Conservation (phyloP, 2,888 invertebrate species). For the Tupiocoris notatus region DNA sequence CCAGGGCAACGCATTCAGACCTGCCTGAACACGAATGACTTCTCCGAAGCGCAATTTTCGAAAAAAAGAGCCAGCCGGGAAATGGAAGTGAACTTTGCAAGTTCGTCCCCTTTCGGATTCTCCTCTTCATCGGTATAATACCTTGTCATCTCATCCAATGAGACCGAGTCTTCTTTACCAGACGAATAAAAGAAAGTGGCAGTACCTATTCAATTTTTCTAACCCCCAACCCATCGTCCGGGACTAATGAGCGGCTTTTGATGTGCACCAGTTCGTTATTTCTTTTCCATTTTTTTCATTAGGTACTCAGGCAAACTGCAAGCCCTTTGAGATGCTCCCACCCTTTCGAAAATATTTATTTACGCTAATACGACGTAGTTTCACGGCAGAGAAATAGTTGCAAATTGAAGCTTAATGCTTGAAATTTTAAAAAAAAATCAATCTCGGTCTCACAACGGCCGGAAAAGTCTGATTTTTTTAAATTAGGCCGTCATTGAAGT, state of each 20-base stretch:
- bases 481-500: too few relatives aligned
- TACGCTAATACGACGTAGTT: too few relatives aligned
- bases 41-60: not conserved
- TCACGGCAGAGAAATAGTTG: too few relatives aligned
- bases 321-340: too few relatives aligned
- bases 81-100: not conserved
- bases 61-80: not conserved
- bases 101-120: not conserved
- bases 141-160: not conserved
- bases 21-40: not conserved
- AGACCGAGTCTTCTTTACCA: not conserved
- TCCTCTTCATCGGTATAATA: not conserved
- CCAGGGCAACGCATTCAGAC: constrained; percentile 10
- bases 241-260: not conserved
- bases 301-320: too few relatives aligned
- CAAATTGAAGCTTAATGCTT: too few relatives aligned
- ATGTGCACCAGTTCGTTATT: not conserved
- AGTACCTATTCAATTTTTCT: too few relatives aligned
- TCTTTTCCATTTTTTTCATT: too few relatives aligned
- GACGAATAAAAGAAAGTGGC: not conserved
- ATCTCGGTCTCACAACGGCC: too few relatives aligned
- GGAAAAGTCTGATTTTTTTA: too few relatives aligned
- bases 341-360: too few relatives aligned
- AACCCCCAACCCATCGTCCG: not conserved
- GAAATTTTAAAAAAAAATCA: too few relatives aligned